Percentiles rank a stretch among this genome's conserved stretches.
Conservation (phyloP, 2,888 invertebrate genomes). For the Leucania comma region DNA sequence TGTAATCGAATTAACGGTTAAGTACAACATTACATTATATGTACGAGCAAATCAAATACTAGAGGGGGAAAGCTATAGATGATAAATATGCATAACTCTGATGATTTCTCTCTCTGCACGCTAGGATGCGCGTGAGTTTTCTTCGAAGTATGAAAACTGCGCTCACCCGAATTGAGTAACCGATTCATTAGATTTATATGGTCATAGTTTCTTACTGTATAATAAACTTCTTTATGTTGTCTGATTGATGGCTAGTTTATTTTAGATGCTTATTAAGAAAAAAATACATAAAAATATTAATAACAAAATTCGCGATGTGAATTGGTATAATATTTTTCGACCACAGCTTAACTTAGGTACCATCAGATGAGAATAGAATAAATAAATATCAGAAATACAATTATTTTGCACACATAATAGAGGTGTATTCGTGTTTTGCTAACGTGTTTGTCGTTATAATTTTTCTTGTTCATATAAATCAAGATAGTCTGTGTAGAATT, state of each 20-base stretch:
- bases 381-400: not conserved
- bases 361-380: too few species aligned
- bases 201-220: constrained; percentile 26
- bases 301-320: not conserved
- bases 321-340: not conserved
- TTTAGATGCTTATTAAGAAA: not conserved
- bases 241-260: not conserved
- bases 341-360: not conserved
- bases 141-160: constrained; percentile 71
- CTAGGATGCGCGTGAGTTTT: constrained; percentile 73
- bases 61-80: constrained; percentile 83
- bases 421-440: not conserved
- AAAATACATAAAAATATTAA: not conserved
- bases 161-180: constrained; percentile 54
- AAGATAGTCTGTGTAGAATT: not conserved
- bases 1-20: constrained; percentile 23
- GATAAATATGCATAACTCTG: constrained; percentile 84
- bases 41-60: constrained; percentile 63
- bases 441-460: not conserved
- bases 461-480: not conserved
- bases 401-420: not conserved
- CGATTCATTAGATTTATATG: constrained; percentile 27
- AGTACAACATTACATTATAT: constrained; percentile 35
- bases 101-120: constrained; percentile 85
- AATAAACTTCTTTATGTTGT: constrained; percentile 2